Percentiles rank a stretch among this genome's conserved stretches.
phyloP scores from a whole-genome alignment of 2,797 vertebrate genomes.

The Amphiprion clarkii region DNA sequence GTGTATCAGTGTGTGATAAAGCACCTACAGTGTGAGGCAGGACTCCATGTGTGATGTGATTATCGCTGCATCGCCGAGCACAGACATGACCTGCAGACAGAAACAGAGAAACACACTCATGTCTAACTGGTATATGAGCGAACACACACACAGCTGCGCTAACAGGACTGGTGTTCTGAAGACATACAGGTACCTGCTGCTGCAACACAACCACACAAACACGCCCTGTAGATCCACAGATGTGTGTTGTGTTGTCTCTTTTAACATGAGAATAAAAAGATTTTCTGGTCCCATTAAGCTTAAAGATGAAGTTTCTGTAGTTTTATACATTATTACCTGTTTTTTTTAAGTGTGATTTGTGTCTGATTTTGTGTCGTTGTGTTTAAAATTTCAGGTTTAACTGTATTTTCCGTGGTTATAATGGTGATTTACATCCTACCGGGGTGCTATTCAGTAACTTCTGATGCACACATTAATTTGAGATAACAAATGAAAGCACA shows the following conservation, averaged over 20 bases:
- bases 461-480: no score
- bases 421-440: no score
- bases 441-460: no score
- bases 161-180: conserved; percentile 45
- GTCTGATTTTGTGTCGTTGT: no score
- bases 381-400: no score
- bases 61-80: conserved; percentile 25
- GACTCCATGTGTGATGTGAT: conserved; percentile 40
- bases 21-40: conserved; percentile 27
- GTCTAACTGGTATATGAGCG: conserved; percentile 5
- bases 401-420: no score
- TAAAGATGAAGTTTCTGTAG: neutral
- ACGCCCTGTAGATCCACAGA: neutral
- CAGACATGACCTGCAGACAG: conserved; percentile 54
- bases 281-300: neutral
- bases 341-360: no score
- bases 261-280: no score
- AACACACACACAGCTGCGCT: neutral
- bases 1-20: neutral
- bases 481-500: no score
- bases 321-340: no score
- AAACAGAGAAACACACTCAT: conserved; percentile 3
- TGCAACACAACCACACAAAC: neutral
- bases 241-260: no score
- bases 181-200: conserved; percentile 8